Evolutionary conservation across 2,113 vertebrate genomes (phyloP).

Genomic region (Cryptomyrus ogoouensis): DNA sequence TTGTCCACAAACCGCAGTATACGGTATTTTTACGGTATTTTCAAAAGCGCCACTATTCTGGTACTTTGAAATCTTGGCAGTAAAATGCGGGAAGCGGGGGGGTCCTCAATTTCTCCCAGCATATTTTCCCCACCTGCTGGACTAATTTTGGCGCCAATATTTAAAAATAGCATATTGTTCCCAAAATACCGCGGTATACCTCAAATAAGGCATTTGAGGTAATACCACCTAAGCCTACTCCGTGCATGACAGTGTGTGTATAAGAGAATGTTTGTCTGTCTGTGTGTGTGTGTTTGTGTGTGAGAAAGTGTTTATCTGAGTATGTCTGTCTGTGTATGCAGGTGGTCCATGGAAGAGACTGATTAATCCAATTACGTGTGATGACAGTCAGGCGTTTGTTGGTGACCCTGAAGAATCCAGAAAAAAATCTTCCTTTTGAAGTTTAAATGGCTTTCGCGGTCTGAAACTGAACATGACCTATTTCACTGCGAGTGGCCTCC

Average conservation of each 20-base stretch:
- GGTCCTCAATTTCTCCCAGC: neutral
- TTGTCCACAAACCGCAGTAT: neutral
- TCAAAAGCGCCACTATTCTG: neutral
- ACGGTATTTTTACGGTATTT: neutral
- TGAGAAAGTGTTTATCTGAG: neutral
- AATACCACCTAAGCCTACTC: neutral
- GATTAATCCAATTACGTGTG: neutral
- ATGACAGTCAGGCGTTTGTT: neutral
- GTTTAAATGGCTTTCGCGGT: neutral
- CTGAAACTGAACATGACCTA: neutral
- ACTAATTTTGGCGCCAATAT: neutral
- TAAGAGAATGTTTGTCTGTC: neutral
- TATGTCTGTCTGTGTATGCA: neutral
- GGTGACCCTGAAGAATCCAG: neutral
- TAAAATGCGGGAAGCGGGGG: neutral
- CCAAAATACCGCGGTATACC: neutral
- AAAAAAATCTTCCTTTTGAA: conserved; percentile 3
- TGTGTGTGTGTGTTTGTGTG: neutral
- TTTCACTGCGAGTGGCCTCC: neutral
- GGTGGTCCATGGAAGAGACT: neutral
- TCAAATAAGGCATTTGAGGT: neutral
- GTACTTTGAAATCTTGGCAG: neutral
- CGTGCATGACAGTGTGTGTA: neutral
- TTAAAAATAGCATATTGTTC: neutral
- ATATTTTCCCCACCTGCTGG: neutral